A percentile compares a stretch with the other conserved stretches of the same genome.
Conservation (phyloP, 2,797 vertebrate genomes). For the Ispidina lecontei region DNA sequence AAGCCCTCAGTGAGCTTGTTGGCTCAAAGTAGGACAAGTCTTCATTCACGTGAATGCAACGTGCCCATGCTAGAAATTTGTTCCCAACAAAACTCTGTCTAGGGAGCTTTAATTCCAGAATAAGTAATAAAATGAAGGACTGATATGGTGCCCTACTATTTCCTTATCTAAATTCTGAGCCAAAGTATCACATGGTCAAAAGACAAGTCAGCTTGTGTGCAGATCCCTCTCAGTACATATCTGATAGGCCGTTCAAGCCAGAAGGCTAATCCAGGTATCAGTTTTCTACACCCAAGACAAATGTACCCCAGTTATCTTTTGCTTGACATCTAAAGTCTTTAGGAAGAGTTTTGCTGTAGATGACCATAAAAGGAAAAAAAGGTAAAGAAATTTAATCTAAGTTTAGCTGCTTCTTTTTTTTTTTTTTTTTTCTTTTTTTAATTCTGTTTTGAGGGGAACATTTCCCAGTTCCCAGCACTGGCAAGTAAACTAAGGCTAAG, state of each 20-base stretch:
- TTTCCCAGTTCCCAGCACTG: not conserved
- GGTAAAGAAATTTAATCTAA: not conserved
- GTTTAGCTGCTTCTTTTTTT: not conserved
- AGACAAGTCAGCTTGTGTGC: not conserved
- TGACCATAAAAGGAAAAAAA: not conserved
- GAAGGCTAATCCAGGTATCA: not conserved
- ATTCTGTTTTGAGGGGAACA: not conserved
- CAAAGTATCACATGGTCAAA: not conserved
- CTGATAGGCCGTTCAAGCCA: not conserved
- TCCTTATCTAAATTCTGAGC: not conserved
- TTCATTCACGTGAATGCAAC: not conserved
- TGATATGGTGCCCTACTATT: not conserved
- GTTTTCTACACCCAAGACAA: not conserved
- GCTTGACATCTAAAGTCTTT: not conserved
- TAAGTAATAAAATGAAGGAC: not conserved
- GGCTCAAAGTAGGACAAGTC: not conserved
- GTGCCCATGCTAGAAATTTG: not conserved
- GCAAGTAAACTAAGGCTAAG: not conserved
- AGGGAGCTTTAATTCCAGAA: not conserved
- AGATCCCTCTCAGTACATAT: not conserved
- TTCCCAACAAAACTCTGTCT: not conserved
- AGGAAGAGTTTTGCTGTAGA: not conserved
- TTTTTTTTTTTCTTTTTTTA: not conserved
- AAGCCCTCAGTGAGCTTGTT: fast-evolving
- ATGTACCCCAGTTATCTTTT: not conserved